These are phyloP conservation scores for Drosophila pallidifrons DNA, from an alignment of 1,140 invertebrate species.

Conservation along the genomic window DNA sequence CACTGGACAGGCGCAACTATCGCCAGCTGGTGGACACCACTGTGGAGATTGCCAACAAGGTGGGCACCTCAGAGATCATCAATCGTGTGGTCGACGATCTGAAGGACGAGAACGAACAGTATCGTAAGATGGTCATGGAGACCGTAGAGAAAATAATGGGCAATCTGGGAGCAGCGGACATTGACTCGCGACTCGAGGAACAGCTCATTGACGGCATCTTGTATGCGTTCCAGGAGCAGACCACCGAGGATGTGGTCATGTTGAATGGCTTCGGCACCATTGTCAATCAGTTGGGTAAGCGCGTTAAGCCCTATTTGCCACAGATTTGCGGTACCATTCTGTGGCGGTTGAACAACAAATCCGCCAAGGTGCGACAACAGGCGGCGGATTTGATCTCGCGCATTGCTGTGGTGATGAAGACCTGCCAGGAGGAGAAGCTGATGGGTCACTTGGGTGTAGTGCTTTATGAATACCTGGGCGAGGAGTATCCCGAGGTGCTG, in stretches of 20 bases:
- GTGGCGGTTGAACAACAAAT: slow-evolving; percentile 99
- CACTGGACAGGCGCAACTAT: slow-evolving; percentile 98
- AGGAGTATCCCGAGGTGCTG: slow-evolving; percentile 99
- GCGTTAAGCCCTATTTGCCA: slow-evolving; percentile 99
- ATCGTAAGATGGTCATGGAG: slow-evolving; percentile 99
- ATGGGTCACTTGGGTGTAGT: slow-evolving; percentile 99
- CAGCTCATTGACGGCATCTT: slow-evolving; percentile 99
- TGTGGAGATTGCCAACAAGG: slow-evolving; percentile 99
- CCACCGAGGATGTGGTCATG: slow-evolving; percentile 99
- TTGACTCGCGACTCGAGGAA: slow-evolving; percentile 98
- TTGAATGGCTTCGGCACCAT: slow-evolving; percentile 99
- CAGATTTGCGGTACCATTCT: slow-evolving; percentile 99
- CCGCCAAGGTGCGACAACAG: slow-evolving; percentile 99
- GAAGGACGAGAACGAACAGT: slow-evolving; percentile 99
- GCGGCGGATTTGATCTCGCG: slow-evolving; percentile 99
- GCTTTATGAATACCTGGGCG: slow-evolving; percentile 99
- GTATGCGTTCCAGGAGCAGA: slow-evolving; percentile 99
- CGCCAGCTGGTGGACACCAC: slow-evolving; percentile 99
- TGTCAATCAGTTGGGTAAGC: slow-evolving; percentile 98
- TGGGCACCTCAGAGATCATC: slow-evolving; percentile 99
- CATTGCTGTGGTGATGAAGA: slow-evolving; percentile 99
- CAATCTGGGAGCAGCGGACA: slow-evolving; percentile 98
- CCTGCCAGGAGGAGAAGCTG: slow-evolving; percentile 99
- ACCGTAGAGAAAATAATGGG: slow-evolving; percentile 99
- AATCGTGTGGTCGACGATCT: slow-evolving; percentile 99